These are phyloP conservation scores for Phylloscopus trochilus DNA, from an alignment of 2,113 vertebrate genomes.

Conservation along the genomic window DNA sequence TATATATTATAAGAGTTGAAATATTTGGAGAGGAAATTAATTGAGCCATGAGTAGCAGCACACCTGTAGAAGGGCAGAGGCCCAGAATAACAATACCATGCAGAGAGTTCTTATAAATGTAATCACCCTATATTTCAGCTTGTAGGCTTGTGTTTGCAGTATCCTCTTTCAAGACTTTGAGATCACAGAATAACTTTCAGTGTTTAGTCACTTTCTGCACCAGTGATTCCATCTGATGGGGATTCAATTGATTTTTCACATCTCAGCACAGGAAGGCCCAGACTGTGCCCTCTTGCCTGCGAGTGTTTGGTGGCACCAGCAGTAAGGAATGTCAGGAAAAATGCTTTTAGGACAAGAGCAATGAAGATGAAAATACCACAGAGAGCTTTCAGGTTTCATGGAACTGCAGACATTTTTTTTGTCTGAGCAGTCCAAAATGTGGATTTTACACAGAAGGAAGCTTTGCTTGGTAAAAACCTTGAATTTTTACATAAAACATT, in stretches of 20 bases:
- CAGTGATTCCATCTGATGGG: slow-evolving; percentile 20
- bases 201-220: slow-evolving; percentile 47
- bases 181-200: background rate
- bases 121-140: background rate
- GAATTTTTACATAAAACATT: background rate
- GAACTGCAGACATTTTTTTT: background rate
- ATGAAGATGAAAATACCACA: background rate
- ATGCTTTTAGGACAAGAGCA: slow-evolving; percentile 42
- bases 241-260: slow-evolving; percentile 47
- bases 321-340: slow-evolving; percentile 21
- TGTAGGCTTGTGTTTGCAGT: background rate
- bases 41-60: background rate
- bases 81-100: background rate
- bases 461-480: background rate
- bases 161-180: background rate
- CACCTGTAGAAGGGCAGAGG: background rate
- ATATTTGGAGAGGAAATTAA: background rate
- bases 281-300: slow-evolving; percentile 10
- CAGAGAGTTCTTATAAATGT: background rate
- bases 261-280: background rate
- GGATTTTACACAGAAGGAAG: background rate
- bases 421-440: background rate
- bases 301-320: background rate
- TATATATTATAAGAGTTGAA: background rate
- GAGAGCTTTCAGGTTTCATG: background rate